Base-by-base conservation (phyloP, 2,888 invertebrate genomes). In the Acronicta aceris region DNA sequence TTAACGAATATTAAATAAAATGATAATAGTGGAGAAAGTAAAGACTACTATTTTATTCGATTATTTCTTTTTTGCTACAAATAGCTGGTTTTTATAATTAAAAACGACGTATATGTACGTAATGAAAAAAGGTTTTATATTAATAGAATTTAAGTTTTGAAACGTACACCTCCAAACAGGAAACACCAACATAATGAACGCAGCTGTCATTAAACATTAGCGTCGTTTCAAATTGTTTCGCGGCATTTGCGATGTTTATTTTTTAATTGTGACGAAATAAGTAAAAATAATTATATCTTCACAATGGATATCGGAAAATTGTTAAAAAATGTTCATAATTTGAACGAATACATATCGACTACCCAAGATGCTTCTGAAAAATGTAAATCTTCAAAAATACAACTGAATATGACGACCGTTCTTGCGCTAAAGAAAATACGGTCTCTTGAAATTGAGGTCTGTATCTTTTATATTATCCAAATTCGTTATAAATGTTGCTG, bases 381-480 rank as follows among this genome's bases (percentile, higher is more conserved):
- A 64, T 74, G 65, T 62, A 75, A 78, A 70, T 75, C 76, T 38
- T 61, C 72, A 17, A 86, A 80, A 83, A 76, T 89, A 43, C 76
- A 81, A 61, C 77, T 90, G 41, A 90, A 90, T 56, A 85, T 88
- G 81, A 81, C 89, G 7, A 85, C 86, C 40, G 81, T 90, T 61
- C 74, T 88, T 16, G 78, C 83, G 17, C 70, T 93, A 59, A 91
- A 89, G 69, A 90, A 90, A 76, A 79, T 89, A 61, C 81, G 82
- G 47, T 84, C 83, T 16, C 66, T 87, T 30, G 93, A 93, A 86
- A 81, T 92, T 36, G 89, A 92, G 81, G 93, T 92, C 75, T 76
- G 80, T 69, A 46, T 55, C 57, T 43, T 9, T 5, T 12, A 36
- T 41, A 30, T 1, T 30, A 41, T 13, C 5, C 25, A 17, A 8